Base-by-base conservation (phyloP, 2,888 invertebrate genomes). In the Papilio demoleus region DNA sequence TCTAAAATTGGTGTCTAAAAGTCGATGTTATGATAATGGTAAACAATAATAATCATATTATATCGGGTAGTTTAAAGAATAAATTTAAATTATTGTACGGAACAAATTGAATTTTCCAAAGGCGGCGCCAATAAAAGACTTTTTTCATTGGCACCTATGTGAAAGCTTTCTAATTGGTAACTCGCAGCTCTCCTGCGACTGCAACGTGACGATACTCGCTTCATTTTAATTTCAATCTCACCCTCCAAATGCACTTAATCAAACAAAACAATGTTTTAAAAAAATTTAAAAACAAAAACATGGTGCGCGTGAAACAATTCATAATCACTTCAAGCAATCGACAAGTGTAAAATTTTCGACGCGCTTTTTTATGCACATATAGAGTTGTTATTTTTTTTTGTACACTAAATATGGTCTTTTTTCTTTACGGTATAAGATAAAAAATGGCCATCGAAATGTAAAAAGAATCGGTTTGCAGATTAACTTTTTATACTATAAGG, bases 111-210 rank as follows among this genome's bases (percentile, higher is more conserved):
- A 36, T 45, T 56, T 67, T 61, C 60, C 40, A 11, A 65, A 58
- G 38, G 19, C 27, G 60, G 22, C 31, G 45, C 59, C 61, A 63
- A 61, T 67, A 59, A 64, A 70, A 40, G 66, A 63, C 68, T 74
- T 66, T 34, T 73, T 75, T 74, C 71, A 75, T 74, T 75, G 72
- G 77, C 77, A 72, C 77, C 74, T 75, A 70, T 78, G 74, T 82
- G 79, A 81, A 84, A 79, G 76, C 77, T 77, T 77, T 81, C 84
- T 86, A 87, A 86, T 87, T 87, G 86, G 84, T 84, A 83, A 86
- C 85, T 85, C 79, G 68, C 70, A 71, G 71, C 72, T 58, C 70
- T 71, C 67, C 70, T 65, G 73, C 69, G 62, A 68, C 68, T 74
- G 64, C 68, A 59, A 63, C 64, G 64, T 68, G 68, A 68, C 67